Percentiles rank a stretch among this genome's conserved stretches.
phyloP scores from a whole-genome alignment of 1,140 invertebrate species.

The Ceratina calcarata region DNA sequence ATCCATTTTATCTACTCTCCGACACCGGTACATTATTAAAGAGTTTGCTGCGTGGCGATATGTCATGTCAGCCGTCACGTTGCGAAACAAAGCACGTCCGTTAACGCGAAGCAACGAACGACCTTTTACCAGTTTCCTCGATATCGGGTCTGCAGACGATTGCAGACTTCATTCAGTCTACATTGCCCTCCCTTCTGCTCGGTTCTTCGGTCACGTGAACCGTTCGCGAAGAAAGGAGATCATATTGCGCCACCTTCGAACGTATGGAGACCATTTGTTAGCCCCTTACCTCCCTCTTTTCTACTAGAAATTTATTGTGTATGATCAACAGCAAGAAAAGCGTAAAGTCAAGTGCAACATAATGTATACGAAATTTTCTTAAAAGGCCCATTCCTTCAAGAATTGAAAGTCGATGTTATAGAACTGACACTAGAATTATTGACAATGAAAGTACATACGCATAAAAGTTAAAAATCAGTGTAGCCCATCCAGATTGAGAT shows the following conservation, averaged over 20 bases:
- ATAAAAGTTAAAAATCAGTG: too few relatives aligned
- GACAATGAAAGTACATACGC: too few relatives aligned
- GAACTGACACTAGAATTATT: too few relatives aligned
- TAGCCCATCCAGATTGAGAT: too few relatives aligned
- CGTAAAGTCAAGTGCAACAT: not conserved
- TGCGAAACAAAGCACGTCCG: constrained; percentile 4
- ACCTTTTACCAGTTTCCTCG: constrained; percentile 3
- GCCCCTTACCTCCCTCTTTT: not conserved
- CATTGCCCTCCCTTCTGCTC: not conserved
- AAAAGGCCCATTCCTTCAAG: not conserved
- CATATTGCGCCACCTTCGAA: not conserved
- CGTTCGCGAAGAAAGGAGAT: not conserved
- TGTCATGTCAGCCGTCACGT: constrained; percentile 6
- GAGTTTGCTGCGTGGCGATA: constrained; percentile 12
- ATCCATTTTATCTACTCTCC: not conserved
- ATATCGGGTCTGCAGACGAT: not conserved
- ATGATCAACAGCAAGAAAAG: not conserved
- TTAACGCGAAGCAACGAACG: constrained; percentile 1
- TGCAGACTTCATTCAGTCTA: not conserved
- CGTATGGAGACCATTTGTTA: not conserved
- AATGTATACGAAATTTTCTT: not conserved
- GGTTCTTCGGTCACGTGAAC: not conserved
- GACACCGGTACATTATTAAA: constrained; percentile 16
- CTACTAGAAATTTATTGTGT: not conserved
- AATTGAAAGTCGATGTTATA: not conserved